Percentiles rank a stretch among this genome's conserved stretches.
Evolutionary conservation across 1,140 invertebrate species (phyloP).

Genomic region (Drosophila lacertosa): DNA sequence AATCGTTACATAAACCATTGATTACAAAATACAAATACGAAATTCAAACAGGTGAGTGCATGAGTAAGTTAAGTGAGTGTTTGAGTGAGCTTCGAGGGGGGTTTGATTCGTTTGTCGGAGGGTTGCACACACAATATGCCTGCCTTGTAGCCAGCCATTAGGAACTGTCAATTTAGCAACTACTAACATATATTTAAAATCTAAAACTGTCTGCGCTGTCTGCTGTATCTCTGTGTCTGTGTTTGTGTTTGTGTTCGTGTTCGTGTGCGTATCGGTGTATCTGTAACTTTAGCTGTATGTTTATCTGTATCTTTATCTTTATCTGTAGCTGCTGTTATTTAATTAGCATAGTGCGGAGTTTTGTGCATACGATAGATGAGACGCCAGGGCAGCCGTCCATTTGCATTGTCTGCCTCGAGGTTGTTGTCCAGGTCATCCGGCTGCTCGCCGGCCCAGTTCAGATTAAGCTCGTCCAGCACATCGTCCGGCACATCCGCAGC

Average conservation of each 20-base stretch:
- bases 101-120: constrained; percentile 44
- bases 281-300: constrained; percentile 20
- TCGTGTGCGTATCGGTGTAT: too few species aligned
- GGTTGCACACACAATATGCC: constrained; percentile 76
- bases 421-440: constrained; percentile 28
- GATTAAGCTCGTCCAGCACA: constrained; percentile 38
- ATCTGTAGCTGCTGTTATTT: constrained; percentile 43
- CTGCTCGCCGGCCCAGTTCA: constrained; percentile 55
- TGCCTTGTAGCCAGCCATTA: constrained; percentile 74
- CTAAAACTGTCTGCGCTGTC: constrained; percentile 32
- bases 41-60: constrained; percentile 18
- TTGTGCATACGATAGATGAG: constrained; percentile 70
- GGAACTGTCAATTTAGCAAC: constrained; percentile 77
- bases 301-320: constrained; percentile 23
- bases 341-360: constrained; percentile 64
- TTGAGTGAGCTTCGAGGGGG: constrained; percentile 18
- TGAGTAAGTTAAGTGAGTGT: constrained; percentile 14
- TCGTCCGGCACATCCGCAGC: constrained; percentile 26
- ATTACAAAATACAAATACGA: constrained; percentile 51
- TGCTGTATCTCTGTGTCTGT: constrained; percentile 21
- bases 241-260: constrained; percentile 8
- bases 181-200: constrained; percentile 55
- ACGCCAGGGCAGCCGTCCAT: constrained; percentile 58
- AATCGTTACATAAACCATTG: constrained; percentile 62
- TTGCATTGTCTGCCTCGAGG: constrained; percentile 43